Conservation (phyloP, 2,888 invertebrate species). For the Cryptus armator region DNA sequence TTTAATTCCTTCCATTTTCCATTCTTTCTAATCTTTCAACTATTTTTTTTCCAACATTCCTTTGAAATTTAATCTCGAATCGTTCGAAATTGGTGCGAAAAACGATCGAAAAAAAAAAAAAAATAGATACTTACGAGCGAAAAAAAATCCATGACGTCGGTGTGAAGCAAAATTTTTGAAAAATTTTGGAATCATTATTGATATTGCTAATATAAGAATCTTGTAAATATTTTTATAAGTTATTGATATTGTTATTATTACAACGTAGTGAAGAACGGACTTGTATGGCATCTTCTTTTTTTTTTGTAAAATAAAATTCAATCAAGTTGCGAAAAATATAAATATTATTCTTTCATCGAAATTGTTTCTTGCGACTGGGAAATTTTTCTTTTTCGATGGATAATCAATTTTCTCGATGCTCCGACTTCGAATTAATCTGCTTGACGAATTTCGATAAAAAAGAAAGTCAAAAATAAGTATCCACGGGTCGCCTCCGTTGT, state of each 20-base stretch:
- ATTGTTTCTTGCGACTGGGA: slow-evolving; percentile 22
- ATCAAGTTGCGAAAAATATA: slow-evolving; percentile 37
- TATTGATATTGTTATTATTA: slow-evolving; percentile 53
- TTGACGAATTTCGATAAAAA: neutral
- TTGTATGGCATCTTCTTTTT: slow-evolving; percentile 28
- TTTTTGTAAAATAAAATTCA: slow-evolving; percentile 53
- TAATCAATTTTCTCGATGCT: too few species aligned
- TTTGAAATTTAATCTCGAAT: too few species aligned
- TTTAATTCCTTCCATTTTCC: neutral
- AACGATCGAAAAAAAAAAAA: slow-evolving; percentile 66
- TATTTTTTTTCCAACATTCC: neutral
- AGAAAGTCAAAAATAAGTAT: slow-evolving; percentile 1
- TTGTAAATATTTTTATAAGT: slow-evolving; percentile 72
- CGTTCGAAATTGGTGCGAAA: neutral
- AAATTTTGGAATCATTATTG: slow-evolving; percentile 68
- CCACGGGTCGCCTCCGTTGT: neutral
- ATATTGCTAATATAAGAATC: slow-evolving; percentile 46
- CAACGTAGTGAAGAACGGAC: slow-evolving; percentile 7
- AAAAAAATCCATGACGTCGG: neutral
- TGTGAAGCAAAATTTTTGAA: slow-evolving; percentile 71
- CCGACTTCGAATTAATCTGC: slow-evolving; percentile 13
- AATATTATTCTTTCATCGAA: slow-evolving; percentile 37
- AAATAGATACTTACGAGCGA: slow-evolving; percentile 55
- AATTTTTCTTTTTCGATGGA: too few species aligned
- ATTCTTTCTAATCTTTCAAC: neutral